Evolutionary conservation across 1,140 invertebrate genomes (phyloP).

Genomic region (Drosophila lacteicornis): DNA sequence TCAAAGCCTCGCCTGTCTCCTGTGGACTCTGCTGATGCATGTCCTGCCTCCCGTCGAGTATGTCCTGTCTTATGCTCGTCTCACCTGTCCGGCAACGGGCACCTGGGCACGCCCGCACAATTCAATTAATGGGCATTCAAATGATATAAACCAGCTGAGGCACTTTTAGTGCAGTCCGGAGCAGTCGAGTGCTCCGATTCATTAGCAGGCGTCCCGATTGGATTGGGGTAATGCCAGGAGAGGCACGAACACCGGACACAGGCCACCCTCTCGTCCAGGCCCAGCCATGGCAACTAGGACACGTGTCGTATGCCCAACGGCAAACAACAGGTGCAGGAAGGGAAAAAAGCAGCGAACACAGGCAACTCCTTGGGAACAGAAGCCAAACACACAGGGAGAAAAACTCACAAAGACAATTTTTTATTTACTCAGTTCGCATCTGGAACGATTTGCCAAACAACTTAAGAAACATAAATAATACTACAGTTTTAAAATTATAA

Average conservation of each 20-base stretch:
- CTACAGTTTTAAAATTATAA: no score
- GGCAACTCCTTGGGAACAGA: conserved; percentile 38
- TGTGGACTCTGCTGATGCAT: neutral
- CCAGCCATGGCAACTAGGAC: conserved; percentile 22
- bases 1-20: neutral
- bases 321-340: conserved; percentile 71
- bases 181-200: conserved; percentile 49
- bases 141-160: conserved; percentile 74
- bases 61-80: conserved; percentile 16
- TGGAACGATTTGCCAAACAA: no score
- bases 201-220: conserved; percentile 56
- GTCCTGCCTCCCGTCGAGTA: neutral
- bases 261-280: neutral
- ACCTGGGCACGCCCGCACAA: conserved; percentile 61
- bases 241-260: conserved; percentile 37
- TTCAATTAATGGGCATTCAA: conserved; percentile 83
- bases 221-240: conserved; percentile 57
- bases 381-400: conserved; percentile 6
- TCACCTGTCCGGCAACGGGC: conserved; percentile 8
- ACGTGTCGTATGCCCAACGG: conserved; percentile 47
- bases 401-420: neutral
- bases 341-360: conserved; percentile 11
- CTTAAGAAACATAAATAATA: no score
- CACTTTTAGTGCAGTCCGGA: conserved; percentile 69
- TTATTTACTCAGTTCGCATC: no score